Conservation (phyloP, 2,888 invertebrate genomes). For the Lottia scabra region DNA sequence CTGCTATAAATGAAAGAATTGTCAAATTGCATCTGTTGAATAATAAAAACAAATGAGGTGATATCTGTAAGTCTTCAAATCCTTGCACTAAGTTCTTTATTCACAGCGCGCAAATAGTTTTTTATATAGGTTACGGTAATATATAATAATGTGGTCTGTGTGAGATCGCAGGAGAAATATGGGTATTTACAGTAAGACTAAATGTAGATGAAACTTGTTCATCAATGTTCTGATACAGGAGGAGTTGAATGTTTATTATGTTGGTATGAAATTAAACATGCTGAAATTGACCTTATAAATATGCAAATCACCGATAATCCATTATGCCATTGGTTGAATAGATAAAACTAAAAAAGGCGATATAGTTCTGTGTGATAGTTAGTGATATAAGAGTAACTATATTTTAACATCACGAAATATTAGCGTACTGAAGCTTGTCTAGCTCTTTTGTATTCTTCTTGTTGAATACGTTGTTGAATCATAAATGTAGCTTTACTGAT, state of each 20-base stretch:
- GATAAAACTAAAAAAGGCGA: constrained; percentile 14
- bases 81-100: background rate
- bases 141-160: background rate
- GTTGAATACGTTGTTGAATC: constrained; percentile 95
- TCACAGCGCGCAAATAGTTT: background rate
- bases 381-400: constrained; percentile 15
- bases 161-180: background rate
- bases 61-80: background rate
- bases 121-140: too few relatives aligned
- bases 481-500: constrained; percentile 93
- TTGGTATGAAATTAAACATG: too few relatives aligned
- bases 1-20: background rate
- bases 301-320: background rate
- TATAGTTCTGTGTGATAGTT: constrained; percentile 9
- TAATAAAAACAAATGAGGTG: background rate
- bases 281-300: background rate
- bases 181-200: background rate
- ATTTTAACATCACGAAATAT: constrained; percentile 31
- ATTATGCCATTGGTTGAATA: background rate
- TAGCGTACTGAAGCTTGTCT: constrained; percentile 75
- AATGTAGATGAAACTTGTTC: constrained; percentile 1
- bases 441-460: constrained; percentile 95
- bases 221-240: background rate
- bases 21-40: background rate
- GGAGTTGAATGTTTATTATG: too few relatives aligned